Conservation (phyloP, 2,113 vertebrate species). For the Archocentrus centrarchus region DNA sequence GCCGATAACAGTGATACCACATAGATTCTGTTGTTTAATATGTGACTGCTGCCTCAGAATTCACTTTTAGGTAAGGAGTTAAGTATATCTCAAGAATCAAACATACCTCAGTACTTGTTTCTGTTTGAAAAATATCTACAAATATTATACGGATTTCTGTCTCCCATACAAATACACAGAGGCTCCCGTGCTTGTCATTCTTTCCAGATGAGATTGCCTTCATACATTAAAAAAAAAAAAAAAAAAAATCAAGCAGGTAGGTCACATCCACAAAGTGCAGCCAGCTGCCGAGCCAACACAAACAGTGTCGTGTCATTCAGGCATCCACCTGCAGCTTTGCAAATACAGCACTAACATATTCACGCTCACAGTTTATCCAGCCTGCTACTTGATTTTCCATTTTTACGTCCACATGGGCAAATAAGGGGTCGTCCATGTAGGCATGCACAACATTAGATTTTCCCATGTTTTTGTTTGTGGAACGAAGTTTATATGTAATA, state of each 20-base stretch:
- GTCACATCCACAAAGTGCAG: slow-evolving; percentile 44
- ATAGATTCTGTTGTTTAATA: neutral
- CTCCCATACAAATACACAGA: slow-evolving; percentile 8
- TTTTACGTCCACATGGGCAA: slow-evolving; percentile 67
- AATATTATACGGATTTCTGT: neutral
- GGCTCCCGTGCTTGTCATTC: slow-evolving; percentile 19
- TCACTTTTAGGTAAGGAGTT: neutral
- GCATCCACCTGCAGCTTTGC: slow-evolving; percentile 73
- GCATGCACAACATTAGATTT: slow-evolving; percentile 64
- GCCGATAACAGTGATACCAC: neutral
- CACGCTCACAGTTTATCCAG: slow-evolving; percentile 66
- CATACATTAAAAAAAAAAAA: slow-evolving; percentile 37
- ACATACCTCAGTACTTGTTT: neutral
- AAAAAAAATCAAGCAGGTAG: slow-evolving; percentile 34
- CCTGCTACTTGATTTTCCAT: slow-evolving; percentile 70
- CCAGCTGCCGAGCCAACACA: slow-evolving; percentile 42
- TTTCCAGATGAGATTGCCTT: slow-evolving; percentile 36
- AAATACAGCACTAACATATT: slow-evolving; percentile 73
- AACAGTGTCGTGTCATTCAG: slow-evolving; percentile 61
- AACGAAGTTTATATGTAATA: slow-evolving; percentile 65
- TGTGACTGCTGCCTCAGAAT: neutral
- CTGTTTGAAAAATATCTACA: neutral
- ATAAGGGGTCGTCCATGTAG: slow-evolving; percentile 54
- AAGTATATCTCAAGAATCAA: neutral
- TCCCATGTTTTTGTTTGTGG: slow-evolving; percentile 76